Percentiles rank a stretch among this genome's conserved stretches.
These are phyloP conservation scores for Sipha flava DNA, from an alignment of 1,140 invertebrate genomes.

Conservation along the genomic window DNA sequence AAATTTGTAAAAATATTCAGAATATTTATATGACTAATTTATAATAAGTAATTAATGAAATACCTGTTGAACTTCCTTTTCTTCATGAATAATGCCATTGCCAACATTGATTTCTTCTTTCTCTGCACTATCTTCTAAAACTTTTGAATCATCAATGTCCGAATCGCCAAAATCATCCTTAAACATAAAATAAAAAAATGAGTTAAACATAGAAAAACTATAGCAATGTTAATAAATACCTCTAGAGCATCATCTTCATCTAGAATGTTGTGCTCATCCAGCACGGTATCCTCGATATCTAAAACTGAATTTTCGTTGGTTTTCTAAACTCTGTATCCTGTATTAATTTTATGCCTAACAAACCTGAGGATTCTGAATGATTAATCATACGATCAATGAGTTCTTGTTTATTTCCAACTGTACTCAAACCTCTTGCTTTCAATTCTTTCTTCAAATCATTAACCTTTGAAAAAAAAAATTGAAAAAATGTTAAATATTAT, in stretches of 20 bases:
- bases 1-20: too few species aligned
- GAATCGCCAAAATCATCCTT: conserved; percentile 25
- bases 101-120: conserved; percentile 1
- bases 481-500: too few species aligned
- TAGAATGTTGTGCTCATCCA: conserved; percentile 19
- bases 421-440: conserved; percentile 62
- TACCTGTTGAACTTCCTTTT: background rate
- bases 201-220: background rate
- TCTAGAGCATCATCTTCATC: conserved; percentile 24
- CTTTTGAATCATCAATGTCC: conserved; percentile 21
- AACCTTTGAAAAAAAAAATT: conserved; percentile 47
- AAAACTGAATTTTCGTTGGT: conserved; percentile 19
- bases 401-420: conserved; percentile 70
- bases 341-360: conserved; percentile 4
- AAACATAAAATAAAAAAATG: background rate
- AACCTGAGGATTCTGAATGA: conserved; percentile 30
- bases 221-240: background rate
- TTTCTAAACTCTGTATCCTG: background rate
- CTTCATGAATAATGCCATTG: background rate
- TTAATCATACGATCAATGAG: conserved; percentile 46
- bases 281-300: conserved; percentile 21
- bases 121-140: background rate
- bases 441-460: conserved; percentile 70
- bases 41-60: background rate
- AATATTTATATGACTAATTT: too few species aligned